These are phyloP conservation scores for Chlorodrepanis virens DNA, from an alignment of 2,113 vertebrate genomes.

Conservation along the genomic window DNA sequence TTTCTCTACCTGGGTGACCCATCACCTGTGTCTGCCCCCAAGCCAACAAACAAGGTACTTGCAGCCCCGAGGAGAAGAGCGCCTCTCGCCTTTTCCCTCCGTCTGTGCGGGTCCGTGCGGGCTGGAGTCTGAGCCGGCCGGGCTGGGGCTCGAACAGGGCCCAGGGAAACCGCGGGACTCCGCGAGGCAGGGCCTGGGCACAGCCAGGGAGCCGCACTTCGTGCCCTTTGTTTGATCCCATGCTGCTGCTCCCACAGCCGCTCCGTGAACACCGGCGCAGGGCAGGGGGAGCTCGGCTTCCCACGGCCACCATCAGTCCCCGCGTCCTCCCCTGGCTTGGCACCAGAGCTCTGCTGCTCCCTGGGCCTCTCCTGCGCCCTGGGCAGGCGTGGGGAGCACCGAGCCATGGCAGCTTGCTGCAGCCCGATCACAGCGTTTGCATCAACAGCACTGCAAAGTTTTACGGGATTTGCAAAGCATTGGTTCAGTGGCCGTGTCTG, in stretches of 20 bases:
- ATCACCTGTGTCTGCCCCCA: no score
- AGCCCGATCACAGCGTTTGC: background rate
- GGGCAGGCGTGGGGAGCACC: rapidly evolving
- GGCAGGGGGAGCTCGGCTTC: rapidly evolving
- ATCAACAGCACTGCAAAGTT: background rate
- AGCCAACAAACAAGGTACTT: no score
- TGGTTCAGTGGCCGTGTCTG: background rate
- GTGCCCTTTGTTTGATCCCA: background rate
- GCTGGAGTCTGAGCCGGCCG: no score
- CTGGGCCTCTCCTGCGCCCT: background rate
- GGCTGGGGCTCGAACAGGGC: no score
- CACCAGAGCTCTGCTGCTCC: background rate
- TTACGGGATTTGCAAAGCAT: background rate
- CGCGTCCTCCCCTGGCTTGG: background rate
- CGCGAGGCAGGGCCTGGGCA: background rate
- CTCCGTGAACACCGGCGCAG: no score
- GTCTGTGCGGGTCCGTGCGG: no score
- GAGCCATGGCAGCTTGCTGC: background rate
- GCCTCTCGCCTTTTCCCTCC: no score
- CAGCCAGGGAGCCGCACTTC: background rate
- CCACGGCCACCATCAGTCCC: rapidly evolving
- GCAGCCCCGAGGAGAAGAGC: no score
- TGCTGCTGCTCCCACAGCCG: no score
- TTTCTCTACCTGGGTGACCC: no score
- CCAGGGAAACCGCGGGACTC: no score